These are phyloP conservation scores for Galeruca laticollis DNA, from an alignment of 2,888 invertebrate species.

Conservation along the genomic window DNA sequence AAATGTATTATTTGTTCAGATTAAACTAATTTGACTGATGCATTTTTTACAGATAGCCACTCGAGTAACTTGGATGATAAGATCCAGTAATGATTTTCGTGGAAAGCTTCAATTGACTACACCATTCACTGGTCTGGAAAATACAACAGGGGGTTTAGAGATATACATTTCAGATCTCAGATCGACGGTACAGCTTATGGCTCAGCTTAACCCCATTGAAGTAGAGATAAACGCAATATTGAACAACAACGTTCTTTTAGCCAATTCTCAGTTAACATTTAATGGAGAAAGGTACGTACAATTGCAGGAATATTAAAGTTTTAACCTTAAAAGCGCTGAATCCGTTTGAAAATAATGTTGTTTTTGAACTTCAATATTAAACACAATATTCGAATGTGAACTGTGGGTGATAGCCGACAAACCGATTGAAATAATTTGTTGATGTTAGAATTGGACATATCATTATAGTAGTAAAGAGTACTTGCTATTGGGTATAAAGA, in stretches of 20 bases:
- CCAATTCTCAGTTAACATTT: slow-evolving; percentile 57
- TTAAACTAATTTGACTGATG: slow-evolving; percentile 2
- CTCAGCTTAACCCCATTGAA: slow-evolving; percentile 63
- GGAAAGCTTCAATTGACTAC: slow-evolving; percentile 63
- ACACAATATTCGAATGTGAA: too few species aligned
- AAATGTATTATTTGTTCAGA: too few species aligned
- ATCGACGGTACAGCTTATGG: slow-evolving; percentile 59
- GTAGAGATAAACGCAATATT: slow-evolving; percentile 59
- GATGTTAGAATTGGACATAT: too few species aligned
- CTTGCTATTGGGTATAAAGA: too few species aligned
- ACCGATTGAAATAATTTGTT: too few species aligned
- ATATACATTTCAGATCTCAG: slow-evolving; percentile 58
- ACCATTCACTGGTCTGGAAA: slow-evolving; percentile 65
- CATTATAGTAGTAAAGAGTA: too few species aligned
- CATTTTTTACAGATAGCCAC: slow-evolving; percentile 53
- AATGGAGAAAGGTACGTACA: slow-evolving; percentile 57
- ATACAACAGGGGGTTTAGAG: slow-evolving; percentile 62
- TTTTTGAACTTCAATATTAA: too few species aligned
- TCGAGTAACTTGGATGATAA: slow-evolving; percentile 55
- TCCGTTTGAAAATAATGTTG: too few species aligned
- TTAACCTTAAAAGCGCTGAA: too few species aligned
- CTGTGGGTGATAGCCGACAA: too few species aligned
- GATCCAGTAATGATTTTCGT: slow-evolving; percentile 59
- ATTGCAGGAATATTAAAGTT: not conserved
- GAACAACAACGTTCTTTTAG: slow-evolving; percentile 55